These are phyloP conservation scores for Eilema sororculum DNA, from an alignment of 2,888 invertebrate species.

Conservation along the genomic window DNA sequence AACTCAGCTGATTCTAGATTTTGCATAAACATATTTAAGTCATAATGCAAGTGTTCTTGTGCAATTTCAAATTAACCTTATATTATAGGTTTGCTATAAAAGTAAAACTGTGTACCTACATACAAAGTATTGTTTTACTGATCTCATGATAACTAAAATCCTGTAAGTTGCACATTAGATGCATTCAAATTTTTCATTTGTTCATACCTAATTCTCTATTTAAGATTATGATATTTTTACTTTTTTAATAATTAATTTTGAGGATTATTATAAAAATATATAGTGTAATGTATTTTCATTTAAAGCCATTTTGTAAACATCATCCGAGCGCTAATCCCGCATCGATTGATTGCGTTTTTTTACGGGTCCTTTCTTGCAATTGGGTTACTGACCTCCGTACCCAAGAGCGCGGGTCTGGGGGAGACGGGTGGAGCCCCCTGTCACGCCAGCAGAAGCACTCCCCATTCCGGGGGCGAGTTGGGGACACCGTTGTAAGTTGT, in stretches of 20 bases:
- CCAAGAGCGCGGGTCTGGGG: too few species aligned
- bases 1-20: slow-evolving; percentile 6
- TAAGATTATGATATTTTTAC: slow-evolving; percentile 5
- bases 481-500: too few species aligned
- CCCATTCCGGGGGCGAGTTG: too few species aligned
- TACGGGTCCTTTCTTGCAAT: too few species aligned
- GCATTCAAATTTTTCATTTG: not conserved
- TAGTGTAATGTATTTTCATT: not conserved
- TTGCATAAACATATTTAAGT: not conserved
- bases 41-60: not conserved
- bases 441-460: too few species aligned
- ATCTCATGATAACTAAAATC: slow-evolving; percentile 35
- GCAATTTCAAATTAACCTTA: not conserved
- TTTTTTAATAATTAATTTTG: slow-evolving; percentile 11
- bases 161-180: slow-evolving; percentile 9
- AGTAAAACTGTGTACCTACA: slow-evolving; percentile 34
- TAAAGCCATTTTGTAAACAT: not conserved
- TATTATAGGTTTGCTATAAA: slow-evolving; percentile 8
- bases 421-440: too few species aligned
- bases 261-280: slow-evolving; percentile 11
- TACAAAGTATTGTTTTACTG: slow-evolving; percentile 30
- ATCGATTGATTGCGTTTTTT: too few species aligned
- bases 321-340: too few species aligned
- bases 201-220: not conserved
- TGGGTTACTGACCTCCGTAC: too few species aligned